Conservation (phyloP, 2,113 vertebrate genomes). For the Coturnix japonica region DNA sequence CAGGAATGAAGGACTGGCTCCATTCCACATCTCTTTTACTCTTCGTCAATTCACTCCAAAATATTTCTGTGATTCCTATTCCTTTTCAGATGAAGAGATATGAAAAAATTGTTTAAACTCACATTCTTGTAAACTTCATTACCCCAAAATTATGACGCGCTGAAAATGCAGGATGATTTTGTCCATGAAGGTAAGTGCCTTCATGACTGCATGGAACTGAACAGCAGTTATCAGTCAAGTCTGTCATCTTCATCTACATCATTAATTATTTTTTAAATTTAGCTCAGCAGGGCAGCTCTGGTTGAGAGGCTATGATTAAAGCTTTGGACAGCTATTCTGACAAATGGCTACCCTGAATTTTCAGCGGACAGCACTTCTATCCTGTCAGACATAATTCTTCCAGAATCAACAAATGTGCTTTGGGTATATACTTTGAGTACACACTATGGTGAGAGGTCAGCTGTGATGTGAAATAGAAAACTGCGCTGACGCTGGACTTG, state of each 20-base stretch:
- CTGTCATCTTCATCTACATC: conserved; percentile 11
- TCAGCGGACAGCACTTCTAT: conserved; percentile 26
- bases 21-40: neutral
- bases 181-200: neutral
- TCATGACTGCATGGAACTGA: neutral
- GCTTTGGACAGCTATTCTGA: conserved; percentile 51
- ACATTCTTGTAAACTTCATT: neutral
- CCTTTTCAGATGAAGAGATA: neutral
- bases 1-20: neutral
- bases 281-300: conserved; percentile 40
- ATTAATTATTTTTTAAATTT: conserved; percentile 3
- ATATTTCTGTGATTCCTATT: neutral
- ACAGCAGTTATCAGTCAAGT: conserved; percentile 5
- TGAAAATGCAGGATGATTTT: neutral
- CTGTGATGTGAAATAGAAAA: conserved; percentile 41
- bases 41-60: neutral
- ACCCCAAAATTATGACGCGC: neutral
- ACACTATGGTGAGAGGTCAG: conserved; percentile 35
- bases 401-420: conserved; percentile 58
- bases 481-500: conserved; percentile 1
- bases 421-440: conserved; percentile 21
- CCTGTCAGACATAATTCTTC: conserved; percentile 55
- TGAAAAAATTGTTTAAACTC: neutral
- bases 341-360: conserved; percentile 45
- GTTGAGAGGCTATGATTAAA: conserved; percentile 27